Conservation (phyloP, 1,140 invertebrate genomes). For the Caenorhabditis latens region DNA sequence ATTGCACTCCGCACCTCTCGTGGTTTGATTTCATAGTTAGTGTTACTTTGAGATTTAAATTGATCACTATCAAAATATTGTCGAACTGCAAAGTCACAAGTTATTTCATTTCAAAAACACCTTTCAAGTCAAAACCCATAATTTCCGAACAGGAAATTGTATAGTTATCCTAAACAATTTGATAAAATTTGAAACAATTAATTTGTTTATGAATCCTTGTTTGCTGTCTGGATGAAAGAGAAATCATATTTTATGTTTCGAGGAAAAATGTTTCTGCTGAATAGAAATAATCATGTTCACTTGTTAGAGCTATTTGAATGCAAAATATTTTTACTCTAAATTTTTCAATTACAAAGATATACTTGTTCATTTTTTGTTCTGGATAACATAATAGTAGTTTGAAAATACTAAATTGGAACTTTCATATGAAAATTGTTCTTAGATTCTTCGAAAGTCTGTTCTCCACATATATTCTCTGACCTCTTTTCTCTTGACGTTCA, state of each 20-base stretch:
- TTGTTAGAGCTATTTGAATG: no score
- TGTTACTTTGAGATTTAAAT: no score
- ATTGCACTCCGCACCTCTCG: not conserved
- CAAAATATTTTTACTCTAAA: not conserved
- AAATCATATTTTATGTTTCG: no score
- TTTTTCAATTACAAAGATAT: not conserved
- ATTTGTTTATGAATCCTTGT: not conserved
- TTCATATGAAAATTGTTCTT: no score
- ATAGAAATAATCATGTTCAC: not conserved
- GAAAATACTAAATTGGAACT: no score
- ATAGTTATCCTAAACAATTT: not conserved
- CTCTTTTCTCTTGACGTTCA: not conserved
- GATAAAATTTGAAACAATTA: not conserved
- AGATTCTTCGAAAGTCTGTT: not conserved
- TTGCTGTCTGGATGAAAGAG: not conserved
- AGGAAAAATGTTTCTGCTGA: no score
- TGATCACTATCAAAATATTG: no score
- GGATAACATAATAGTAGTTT: no score
- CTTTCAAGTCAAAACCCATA: not conserved
- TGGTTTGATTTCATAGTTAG: not conserved
- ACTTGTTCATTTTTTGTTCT: no score
- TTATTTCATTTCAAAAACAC: not conserved
- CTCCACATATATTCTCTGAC: not conserved
- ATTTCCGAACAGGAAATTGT: not conserved
- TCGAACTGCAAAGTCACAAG: not conserved